A percentile compares a stretch with the other conserved stretches of the same genome.
Conservation (phyloP, 1,140 invertebrate species). For the Caenorhabditis inopinata region DNA sequence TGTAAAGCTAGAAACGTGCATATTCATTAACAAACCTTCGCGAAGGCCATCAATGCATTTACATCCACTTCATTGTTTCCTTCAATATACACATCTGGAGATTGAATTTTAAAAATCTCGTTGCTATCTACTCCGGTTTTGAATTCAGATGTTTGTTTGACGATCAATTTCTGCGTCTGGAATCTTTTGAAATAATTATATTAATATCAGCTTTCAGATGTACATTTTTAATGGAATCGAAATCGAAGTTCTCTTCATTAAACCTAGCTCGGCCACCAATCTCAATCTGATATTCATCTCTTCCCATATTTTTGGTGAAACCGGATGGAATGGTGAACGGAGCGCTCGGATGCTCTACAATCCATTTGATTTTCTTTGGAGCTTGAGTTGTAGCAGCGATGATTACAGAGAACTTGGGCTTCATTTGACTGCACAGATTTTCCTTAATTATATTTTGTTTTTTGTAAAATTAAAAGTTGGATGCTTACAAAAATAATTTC, state of each 20-base stretch:
- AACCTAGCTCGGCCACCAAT: background rate
- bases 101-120: background rate
- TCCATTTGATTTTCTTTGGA: background rate
- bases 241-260: background rate
- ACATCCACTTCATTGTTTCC: background rate
- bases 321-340: background rate
- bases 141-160: background rate
- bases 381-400: background rate
- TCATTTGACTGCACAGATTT: slow-evolving; percentile 9
- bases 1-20: too few species aligned
- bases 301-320: background rate
- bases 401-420: background rate
- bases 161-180: background rate
- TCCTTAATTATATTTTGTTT: background rate
- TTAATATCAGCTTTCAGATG: background rate
- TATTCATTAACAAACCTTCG: background rate
- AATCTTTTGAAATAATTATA: background rate
- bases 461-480: too few species aligned
- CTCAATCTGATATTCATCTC: background rate
- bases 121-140: background rate
- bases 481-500: background rate
- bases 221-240: background rate
- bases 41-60: background rate
- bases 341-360: background rate
- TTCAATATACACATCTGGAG: background rate